phyloP scores from a whole-genome alignment of 2,888 invertebrate species.

The Dichetophora obliterata region DNA sequence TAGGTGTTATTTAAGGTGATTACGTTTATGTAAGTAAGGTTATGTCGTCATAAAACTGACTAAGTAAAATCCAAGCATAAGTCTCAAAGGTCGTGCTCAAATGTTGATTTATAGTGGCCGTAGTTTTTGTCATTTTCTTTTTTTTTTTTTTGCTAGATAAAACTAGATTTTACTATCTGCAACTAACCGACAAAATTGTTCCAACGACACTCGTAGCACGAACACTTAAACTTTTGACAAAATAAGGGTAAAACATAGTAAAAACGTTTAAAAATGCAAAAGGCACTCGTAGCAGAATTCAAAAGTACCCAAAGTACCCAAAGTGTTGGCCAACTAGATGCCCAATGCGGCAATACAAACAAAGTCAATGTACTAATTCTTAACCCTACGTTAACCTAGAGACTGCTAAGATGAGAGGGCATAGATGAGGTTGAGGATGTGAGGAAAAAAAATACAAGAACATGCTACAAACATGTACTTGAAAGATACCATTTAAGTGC shows the following conservation, averaged over 20 bases:
- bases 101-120: no score
- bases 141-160: no score
- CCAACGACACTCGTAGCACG: no score
- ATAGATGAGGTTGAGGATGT: background rate
- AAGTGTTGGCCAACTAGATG: background rate
- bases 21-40: no score
- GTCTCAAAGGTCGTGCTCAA: no score
- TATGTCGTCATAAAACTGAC: no score
- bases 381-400: background rate
- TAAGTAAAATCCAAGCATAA: no score
- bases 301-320: background rate
- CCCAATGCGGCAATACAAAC: background rate
- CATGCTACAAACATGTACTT: background rate
- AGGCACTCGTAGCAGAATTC: background rate
- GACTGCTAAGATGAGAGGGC: background rate
- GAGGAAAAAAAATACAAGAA: background rate
- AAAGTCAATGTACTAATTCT: constrained; percentile 22
- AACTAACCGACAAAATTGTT: no score
- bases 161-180: no score
- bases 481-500: constrained; percentile 4
- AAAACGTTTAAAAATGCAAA: constrained; percentile 8
- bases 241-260: background rate
- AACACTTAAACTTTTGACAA: no score
- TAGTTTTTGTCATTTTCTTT: no score
- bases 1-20: no score